Percentiles rank a stretch among this genome's conserved stretches.
Evolutionary conservation across 2,797 vertebrate species (phyloP).

Genomic region (Nannoperca australis): DNA sequence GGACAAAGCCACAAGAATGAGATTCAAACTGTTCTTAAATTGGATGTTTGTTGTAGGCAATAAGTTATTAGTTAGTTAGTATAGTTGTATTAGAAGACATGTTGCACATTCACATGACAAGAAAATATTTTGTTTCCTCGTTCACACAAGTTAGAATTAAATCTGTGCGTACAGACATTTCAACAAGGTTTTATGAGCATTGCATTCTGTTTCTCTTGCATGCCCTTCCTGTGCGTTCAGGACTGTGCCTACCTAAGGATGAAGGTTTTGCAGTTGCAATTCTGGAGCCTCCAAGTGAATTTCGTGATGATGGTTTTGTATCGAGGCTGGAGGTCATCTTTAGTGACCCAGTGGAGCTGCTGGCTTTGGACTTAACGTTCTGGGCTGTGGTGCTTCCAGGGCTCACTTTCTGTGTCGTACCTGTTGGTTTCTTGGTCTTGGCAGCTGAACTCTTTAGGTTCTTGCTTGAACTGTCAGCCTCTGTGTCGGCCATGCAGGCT

Average conservation of each 20-base stretch:
- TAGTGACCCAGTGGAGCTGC: conserved; percentile 58
- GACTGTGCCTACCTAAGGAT: conserved; percentile 65
- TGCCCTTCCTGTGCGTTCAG: too few relatives aligned
- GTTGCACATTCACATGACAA: too few relatives aligned
- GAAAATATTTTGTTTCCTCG: too few relatives aligned
- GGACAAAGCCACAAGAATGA: not conserved
- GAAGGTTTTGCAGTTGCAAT: conserved; percentile 53
- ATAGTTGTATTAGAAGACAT: too few relatives aligned
- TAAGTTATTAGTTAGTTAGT: too few relatives aligned
- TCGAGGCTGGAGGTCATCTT: conserved; percentile 73
- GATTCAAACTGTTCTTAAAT: not conserved
- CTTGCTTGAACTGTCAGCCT: conserved; percentile 75
- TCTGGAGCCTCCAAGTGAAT: conserved; percentile 67
- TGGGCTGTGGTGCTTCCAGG: conserved; percentile 16
- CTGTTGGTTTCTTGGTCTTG: conserved; percentile 75
- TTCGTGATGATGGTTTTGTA: conserved; percentile 67
- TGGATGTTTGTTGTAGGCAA: too few relatives aligned
- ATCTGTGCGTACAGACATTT: too few relatives aligned
- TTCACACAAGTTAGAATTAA: too few relatives aligned
- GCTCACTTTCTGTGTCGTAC: conserved; percentile 33
- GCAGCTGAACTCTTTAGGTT: conserved; percentile 57
- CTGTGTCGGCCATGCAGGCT: conserved; percentile 92
- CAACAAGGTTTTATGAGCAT: too few relatives aligned
- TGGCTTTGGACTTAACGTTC: conserved; percentile 72
- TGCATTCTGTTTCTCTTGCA: not conserved